Base-by-base conservation (phyloP, 2,797 vertebrate genomes). In the Merluccius polli region DNA sequence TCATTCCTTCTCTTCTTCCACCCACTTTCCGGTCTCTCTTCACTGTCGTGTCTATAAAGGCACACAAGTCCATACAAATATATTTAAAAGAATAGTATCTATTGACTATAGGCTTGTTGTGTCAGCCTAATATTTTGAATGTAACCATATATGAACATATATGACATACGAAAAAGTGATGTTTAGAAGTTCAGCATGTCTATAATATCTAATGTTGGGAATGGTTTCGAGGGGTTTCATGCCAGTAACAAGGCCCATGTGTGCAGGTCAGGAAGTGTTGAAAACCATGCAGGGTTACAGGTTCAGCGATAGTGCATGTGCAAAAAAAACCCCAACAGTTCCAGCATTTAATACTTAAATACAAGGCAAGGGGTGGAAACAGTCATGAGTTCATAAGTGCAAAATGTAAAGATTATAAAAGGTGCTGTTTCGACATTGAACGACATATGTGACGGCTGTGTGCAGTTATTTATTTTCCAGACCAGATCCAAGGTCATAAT, bases 401-500 rank as follows among this genome's bases (percentile, higher is more conserved):
- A 24, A 18, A 8, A 24, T 24, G 5, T n/a, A 59, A 59, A 24
- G 21, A 59, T 59, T 59, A 24, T 59, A 21, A 59, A 59, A 21
- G 52, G n/a, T 9, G 52, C 52, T 10, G 52, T 59, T 59, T 59
- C 21, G 21, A 59, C 59, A 59, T 24, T 24, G 52, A 59, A 59
- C n/a, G 52, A 59, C 7, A 12, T 12, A 65, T 65, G 59, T 16
- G 59, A 65, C 15, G 59, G 12, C 59, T 65, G 59, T 2, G 30
- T 13, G 36, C 35, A 38, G 71, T 72, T 27, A 75, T 73, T 35
- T 59, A 32, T 87, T 79, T 75, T 70, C 79, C 82, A 84, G 83
- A 86, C 52, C 41, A 68, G 48, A 67, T 69, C 80, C 81, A n/a
- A 82, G 36, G 78, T 76, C 71, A 78, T 69, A 71, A 59, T 8